phyloP scores from a whole-genome alignment of 2,113 vertebrate species.

The Brachypodius melanocephalos region DNA sequence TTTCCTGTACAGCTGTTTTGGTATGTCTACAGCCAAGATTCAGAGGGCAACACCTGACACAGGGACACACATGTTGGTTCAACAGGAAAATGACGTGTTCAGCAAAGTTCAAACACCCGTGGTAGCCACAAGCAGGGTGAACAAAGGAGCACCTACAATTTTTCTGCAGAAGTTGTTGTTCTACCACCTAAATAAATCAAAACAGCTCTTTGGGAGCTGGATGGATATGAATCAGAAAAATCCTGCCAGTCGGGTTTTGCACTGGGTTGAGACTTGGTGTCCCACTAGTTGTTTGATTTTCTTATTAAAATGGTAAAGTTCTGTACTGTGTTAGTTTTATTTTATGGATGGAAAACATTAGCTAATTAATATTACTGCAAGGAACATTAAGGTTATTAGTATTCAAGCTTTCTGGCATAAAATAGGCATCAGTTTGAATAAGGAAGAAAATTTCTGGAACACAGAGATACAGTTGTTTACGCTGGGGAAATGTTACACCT shows the following conservation, averaged over 20 bases:
- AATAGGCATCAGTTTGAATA: background rate
- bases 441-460: background rate
- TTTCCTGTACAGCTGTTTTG: background rate
- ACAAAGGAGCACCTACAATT: accelerated
- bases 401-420: background rate
- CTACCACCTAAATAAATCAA: background rate
- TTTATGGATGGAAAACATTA: background rate
- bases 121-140: background rate
- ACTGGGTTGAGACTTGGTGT: background rate
- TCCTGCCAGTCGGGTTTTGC: background rate
- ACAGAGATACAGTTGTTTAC: background rate
- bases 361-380: constrained; percentile 30
- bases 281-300: background rate
- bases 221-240: background rate
- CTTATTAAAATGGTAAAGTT: background rate
- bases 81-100: background rate
- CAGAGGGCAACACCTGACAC: background rate
- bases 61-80: background rate
- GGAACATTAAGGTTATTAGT: background rate
- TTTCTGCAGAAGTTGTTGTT: background rate
- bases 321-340: background rate
- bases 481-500: background rate
- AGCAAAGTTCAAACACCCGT: background rate
- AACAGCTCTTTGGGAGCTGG: background rate
- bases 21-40: background rate